Conservation (phyloP, 2,797 vertebrate genomes). For the Pangasius djambal region DNA sequence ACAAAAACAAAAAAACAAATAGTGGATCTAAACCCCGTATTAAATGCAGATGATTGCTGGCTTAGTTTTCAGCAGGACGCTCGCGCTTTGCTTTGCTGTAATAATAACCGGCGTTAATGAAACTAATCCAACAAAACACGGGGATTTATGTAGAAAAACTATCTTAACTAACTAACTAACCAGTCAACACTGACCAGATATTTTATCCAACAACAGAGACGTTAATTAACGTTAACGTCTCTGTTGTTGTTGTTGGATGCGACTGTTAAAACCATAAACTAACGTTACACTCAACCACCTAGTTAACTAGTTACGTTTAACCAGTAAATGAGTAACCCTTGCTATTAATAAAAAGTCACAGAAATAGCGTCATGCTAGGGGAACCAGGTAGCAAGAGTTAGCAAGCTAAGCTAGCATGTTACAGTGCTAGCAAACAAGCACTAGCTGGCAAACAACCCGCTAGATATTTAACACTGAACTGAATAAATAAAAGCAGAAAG, state of each 20-base stretch:
- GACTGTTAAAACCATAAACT: neutral
- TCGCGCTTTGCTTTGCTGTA: neutral
- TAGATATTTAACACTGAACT: neutral
- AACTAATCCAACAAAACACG: neutral
- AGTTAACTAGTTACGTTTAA: no score
- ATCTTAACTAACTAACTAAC: neutral
- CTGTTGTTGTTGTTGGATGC: neutral
- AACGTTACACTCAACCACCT: neutral
- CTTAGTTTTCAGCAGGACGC: neutral
- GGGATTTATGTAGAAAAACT: neutral
- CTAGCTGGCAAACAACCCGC: neutral
- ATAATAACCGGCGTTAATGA: neutral
- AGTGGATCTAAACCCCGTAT: neutral
- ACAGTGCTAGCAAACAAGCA: conserved; percentile 1
- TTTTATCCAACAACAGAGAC: neutral
- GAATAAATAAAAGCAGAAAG: neutral
- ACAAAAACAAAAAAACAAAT: neutral
- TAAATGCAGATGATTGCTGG: no score
- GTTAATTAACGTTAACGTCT: neutral
- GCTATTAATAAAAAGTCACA: neutral
- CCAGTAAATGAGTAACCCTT: neutral
- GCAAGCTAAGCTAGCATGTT: neutral
- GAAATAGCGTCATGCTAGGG: no score
- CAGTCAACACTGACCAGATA: neutral
- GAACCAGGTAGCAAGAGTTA: neutral